These are phyloP conservation scores for Euphydryas editha DNA, from an alignment of 2,888 invertebrate genomes.

Conservation along the genomic window DNA sequence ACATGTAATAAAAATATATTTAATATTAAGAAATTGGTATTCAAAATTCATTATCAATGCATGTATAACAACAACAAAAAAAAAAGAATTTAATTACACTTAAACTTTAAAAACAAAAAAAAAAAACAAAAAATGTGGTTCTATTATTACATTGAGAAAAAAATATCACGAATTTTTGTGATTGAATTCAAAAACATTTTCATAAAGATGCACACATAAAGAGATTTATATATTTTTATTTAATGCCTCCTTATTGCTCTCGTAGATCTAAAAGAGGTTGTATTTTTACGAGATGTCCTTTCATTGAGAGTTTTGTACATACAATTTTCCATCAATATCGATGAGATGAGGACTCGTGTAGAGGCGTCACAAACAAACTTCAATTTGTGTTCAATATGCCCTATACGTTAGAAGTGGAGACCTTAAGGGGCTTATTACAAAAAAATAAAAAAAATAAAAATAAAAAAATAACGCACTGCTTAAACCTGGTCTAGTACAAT, in stretches of 20 bases:
- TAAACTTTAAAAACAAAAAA: too few species aligned
- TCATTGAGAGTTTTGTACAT: conserved; percentile 26
- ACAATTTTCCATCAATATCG: conserved; percentile 33
- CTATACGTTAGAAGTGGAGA: conserved; percentile 15
- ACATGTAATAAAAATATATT: too few species aligned
- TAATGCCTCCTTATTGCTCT: neutral
- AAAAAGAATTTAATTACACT: too few species aligned
- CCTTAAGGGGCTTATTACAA: too few species aligned
- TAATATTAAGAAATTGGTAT: too few species aligned
- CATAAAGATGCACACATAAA: too few species aligned
- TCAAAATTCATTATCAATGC: too few species aligned
- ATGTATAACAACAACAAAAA: too few species aligned
- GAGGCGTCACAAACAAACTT: conserved; percentile 31
- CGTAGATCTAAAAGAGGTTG: neutral
- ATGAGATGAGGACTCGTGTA: conserved; percentile 14
- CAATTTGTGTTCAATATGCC: conserved; percentile 21
- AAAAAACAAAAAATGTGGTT: too few species aligned
- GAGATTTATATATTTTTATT: neutral
- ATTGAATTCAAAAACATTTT: neutral
- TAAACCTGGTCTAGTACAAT: too few species aligned
- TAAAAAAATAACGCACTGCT: too few species aligned
- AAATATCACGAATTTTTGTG: neutral
- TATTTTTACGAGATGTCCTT: conserved; percentile 13
- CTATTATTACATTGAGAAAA: neutral
- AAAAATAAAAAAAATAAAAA: too few species aligned